Percentiles rank a stretch among this genome's conserved stretches.
Evolutionary conservation across 2,113 vertebrate species (phyloP).

Genomic region (Chlorocebus sabaeus): DNA sequence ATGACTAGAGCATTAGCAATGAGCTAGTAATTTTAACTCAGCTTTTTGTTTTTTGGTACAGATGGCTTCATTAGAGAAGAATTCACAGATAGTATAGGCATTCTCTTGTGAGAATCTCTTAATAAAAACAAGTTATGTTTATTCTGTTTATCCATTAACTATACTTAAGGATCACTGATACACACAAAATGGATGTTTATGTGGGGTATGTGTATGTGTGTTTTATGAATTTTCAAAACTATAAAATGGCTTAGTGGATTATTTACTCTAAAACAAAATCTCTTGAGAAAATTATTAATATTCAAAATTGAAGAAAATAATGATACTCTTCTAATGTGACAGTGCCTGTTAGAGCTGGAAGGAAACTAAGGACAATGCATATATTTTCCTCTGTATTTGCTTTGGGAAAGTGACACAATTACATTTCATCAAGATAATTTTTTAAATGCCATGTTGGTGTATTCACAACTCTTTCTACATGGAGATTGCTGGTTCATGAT

Average conservation of each 20-base stretch:
- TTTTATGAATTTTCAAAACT: conserved; percentile 2
- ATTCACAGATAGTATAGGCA: not conserved
- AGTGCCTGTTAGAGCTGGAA: not conserved
- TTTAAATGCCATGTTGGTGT: not conserved
- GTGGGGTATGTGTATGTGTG: not conserved
- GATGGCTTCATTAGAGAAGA: not conserved
- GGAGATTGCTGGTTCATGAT: not conserved
- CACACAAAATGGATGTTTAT: not conserved
- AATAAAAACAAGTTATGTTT: not conserved
- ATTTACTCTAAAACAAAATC: not conserved
- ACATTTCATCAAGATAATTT: not conserved
- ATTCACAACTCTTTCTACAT: not conserved
- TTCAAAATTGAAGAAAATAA: not conserved
- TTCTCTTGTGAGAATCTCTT: not conserved
- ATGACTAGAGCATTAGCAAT: not conserved
- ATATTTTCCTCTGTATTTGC: not conserved
- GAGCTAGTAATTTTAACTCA: not conserved
- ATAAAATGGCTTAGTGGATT: not conserved
- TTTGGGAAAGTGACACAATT: not conserved
- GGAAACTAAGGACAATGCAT: not conserved
- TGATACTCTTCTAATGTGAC: not conserved
- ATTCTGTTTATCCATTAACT: not conserved
- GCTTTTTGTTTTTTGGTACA: not conserved
- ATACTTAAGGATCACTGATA: not conserved
- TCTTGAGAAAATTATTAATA: not conserved